Evolutionary conservation across 2,113 vertebrate genomes (phyloP), one percentile per base, ranked within the genome.

Genomic region (Equus przewalskii): DNA sequence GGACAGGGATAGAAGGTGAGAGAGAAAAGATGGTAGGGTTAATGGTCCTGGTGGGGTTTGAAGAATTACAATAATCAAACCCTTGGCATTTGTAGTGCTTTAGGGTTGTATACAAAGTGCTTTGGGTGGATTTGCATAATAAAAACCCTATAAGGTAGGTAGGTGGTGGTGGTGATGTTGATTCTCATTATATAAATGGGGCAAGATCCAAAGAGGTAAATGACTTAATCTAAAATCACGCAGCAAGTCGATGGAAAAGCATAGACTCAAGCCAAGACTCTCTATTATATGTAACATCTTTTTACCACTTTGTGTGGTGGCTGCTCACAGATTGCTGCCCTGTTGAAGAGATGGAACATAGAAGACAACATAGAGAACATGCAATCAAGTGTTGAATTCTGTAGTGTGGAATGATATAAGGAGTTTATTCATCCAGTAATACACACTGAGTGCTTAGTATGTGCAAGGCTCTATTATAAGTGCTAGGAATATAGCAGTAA

Each of bases 371-470:
- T 91, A 58, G 46, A 46, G 4, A 86, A 70, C 46, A 33, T 19
- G 11, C 65, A 78, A 36, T 62, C 60, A 93, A 54, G n/a, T 78
- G 51, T 91, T 94, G 83, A 76, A 62, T 54, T 93, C 89, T 76
- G 0, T 70, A 24, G 10, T 91, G 7, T 85, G 49, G 15, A n/a
- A 67, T 80, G 79, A 24, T 36, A 28, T 72, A 49, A 89, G 91
- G 22, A 49, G 36, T 49, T 86, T 73, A 56, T 65, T 75, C 78
- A 60, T 62, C 88, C 75, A 84, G 0, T 82, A 54, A 82, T 78
- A 46, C 10, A 41, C 58, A 65, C 11, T 51, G 58, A 76, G 36
- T 16, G 41, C 15, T 90, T 88, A 64, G 8, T 80, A 81, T 44
- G 19, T 76, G n/a, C 72, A 86, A 64, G 22, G 10, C 33, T 80